Evolutionary conservation across 2,888 invertebrate genomes (phyloP).

Genomic region (Xanthostigma xanthostigma): DNA sequence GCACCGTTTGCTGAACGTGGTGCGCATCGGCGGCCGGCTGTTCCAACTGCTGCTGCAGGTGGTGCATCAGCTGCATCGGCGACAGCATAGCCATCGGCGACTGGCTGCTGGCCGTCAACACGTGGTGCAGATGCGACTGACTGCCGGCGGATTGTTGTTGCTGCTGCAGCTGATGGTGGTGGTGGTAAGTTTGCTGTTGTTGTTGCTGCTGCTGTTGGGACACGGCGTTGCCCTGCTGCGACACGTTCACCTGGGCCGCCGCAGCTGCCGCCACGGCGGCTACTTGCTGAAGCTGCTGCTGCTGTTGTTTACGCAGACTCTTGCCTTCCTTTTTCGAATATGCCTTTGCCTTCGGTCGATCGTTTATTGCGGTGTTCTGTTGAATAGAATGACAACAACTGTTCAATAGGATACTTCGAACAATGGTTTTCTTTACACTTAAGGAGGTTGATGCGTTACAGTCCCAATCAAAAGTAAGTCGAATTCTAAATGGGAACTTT

Average conservation of each 20-base stretch:
- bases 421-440: slow-evolving; percentile 1
- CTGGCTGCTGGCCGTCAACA: slow-evolving; percentile 17
- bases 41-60: slow-evolving; percentile 10
- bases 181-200: slow-evolving; percentile 23
- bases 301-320: slow-evolving; percentile 45
- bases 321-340: slow-evolving; percentile 68
- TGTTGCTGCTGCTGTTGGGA: slow-evolving; percentile 15
- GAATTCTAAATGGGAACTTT: too few relatives aligned
- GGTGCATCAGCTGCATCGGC: slow-evolving; percentile 4
- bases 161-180: slow-evolving; percentile 17
- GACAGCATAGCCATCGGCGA: slow-evolving; percentile 1
- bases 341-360: slow-evolving; percentile 70
- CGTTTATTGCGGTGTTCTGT: slow-evolving; percentile 62
- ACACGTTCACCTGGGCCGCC: slow-evolving; percentile 27
- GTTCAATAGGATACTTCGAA: slow-evolving; percentile 1
- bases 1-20: slow-evolving; percentile 14
- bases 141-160: slow-evolving; percentile 12
- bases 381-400: slow-evolving; percentile 5
- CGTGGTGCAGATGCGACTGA: slow-evolving; percentile 19
- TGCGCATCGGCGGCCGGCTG: slow-evolving; percentile 15
- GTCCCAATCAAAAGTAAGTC: too few relatives aligned
- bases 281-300: slow-evolving; percentile 21
- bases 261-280: too few relatives aligned
- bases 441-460: too few relatives aligned
- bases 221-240: slow-evolving; percentile 20